Conservation (phyloP, 2,888 invertebrate species). For the Mesorhabditis spiculigera region DNA sequence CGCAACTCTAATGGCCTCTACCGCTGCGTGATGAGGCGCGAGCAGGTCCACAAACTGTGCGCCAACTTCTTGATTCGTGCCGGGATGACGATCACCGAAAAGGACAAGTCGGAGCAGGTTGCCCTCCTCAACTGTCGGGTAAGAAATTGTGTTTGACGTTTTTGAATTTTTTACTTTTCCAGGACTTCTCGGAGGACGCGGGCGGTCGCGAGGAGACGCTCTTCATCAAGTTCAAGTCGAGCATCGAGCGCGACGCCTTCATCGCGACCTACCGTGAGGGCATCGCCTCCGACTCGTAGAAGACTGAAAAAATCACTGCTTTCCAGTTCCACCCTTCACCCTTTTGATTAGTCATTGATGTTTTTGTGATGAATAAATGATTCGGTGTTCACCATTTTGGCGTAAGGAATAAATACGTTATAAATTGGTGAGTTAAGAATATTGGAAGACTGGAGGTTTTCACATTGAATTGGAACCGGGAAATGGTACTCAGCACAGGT, state of each 20-base stretch:
- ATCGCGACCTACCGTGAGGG: background rate
- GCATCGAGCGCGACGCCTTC: background rate
- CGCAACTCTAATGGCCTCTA: slow-evolving; percentile 69
- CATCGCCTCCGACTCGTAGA: background rate
- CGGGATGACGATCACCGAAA: slow-evolving; percentile 63
- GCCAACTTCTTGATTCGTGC: slow-evolving; percentile 55
- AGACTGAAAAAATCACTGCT: background rate
- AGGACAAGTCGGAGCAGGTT: slow-evolving; percentile 43
- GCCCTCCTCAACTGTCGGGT: slow-evolving; percentile 25
- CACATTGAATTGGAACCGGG: too few species aligned
- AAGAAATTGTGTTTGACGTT: slow-evolving; percentile 6
- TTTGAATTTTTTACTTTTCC: slow-evolving; percentile 5
- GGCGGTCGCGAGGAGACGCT: slow-evolving; percentile 67
- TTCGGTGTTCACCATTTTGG: too few species aligned
- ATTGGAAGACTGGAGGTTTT: too few species aligned
- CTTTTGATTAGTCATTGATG: too few species aligned
- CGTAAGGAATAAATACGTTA: background rate
- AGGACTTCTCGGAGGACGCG: slow-evolving; percentile 33
- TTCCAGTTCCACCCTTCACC: too few species aligned
- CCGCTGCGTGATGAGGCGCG: slow-evolving; percentile 84
- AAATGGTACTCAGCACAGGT: too few species aligned
- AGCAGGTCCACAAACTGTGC: slow-evolving; percentile 66
- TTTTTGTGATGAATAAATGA: too few species aligned
- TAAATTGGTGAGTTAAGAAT: too few species aligned
- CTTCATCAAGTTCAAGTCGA: slow-evolving; percentile 74